Evolutionary conservation across 2,797 vertebrate species (phyloP).

Genomic region (Odontamblyopus rebecca): DNA sequence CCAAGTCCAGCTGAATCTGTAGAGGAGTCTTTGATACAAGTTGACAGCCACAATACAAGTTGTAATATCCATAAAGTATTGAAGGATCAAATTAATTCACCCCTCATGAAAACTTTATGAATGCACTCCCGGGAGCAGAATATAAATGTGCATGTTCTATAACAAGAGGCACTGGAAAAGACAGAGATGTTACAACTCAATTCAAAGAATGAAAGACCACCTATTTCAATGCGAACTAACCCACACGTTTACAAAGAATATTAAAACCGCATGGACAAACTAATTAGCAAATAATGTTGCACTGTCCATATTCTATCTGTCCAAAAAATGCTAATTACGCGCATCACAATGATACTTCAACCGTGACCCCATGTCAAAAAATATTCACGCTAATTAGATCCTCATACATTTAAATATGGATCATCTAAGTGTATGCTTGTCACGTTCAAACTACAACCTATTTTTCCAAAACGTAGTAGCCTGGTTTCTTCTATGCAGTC

Average conservation of each 20-base stretch:
- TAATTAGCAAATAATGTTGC: not conserved
- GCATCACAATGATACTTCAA: not conserved
- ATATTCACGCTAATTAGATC: slow-evolving; percentile 30
- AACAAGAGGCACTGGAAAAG: slow-evolving; percentile 36
- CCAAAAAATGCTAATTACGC: not conserved
- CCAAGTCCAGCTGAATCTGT: slow-evolving; percentile 36
- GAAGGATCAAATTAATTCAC: slow-evolving; percentile 70
- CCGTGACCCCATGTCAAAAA: slow-evolving; percentile 11
- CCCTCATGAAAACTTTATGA: slow-evolving; percentile 75
- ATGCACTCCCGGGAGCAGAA: slow-evolving; percentile 58
- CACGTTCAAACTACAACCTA: slow-evolving; percentile 9
- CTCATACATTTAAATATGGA: slow-evolving; percentile 36
- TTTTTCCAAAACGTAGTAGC: not conserved
- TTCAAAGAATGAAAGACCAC: slow-evolving; percentile 16
- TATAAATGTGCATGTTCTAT: slow-evolving; percentile 57
- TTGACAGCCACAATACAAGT: slow-evolving; percentile 57
- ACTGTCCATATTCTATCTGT: not conserved
- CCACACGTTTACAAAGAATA: not conserved
- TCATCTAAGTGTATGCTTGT: slow-evolving; percentile 38
- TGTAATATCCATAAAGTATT: slow-evolving; percentile 62
- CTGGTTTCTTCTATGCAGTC: not conserved
- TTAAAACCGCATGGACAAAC: slow-evolving; percentile 5
- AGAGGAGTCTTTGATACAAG: slow-evolving; percentile 46
- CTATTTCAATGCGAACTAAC: not conserved
- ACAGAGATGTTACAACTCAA: slow-evolving; percentile 23